These are phyloP conservation scores for Cephus spinipes DNA, from an alignment of 2,888 invertebrate genomes.

Conservation along the genomic window DNA sequence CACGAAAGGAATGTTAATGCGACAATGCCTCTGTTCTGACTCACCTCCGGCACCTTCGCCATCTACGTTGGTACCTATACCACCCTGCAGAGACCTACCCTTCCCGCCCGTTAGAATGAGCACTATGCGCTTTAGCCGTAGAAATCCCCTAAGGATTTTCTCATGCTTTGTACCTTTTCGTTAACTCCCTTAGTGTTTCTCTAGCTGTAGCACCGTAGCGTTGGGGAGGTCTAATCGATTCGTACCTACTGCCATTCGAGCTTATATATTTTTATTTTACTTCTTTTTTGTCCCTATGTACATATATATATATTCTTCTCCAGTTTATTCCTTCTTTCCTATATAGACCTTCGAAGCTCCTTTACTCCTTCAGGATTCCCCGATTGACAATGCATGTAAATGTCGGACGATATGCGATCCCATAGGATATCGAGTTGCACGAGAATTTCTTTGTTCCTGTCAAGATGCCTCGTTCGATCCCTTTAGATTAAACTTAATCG, in stretches of 20 bases:
- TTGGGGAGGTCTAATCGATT: neutral
- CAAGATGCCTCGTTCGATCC: too few relatives aligned
- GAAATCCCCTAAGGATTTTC: slow-evolving; percentile 31
- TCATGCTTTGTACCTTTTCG: slow-evolving; percentile 35
- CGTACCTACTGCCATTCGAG: neutral
- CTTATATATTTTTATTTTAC: neutral
- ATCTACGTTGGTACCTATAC: slow-evolving; percentile 1
- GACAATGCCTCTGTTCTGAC: slow-evolving; percentile 63
- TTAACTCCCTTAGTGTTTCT: slow-evolving; percentile 28
- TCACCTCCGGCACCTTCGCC: slow-evolving; percentile 44
- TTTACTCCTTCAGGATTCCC: neutral
- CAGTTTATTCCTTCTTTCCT: neutral
- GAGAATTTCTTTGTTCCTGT: too few relatives aligned
- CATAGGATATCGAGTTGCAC: too few relatives aligned
- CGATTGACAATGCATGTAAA: neutral
- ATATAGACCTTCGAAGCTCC: neutral
- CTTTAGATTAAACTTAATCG: neutral
- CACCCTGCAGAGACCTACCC: neutral
- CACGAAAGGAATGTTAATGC: slow-evolving; percentile 67
- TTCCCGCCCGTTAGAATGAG: slow-evolving; percentile 4
- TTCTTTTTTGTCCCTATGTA: neutral
- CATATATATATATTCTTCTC: neutral
- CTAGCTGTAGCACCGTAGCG: neutral
- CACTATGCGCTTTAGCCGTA: neutral
- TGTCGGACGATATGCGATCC: neutral